Base-by-base conservation (phyloP, 2,797 vertebrate genomes). In the Rhinoraja longicauda region DNA sequence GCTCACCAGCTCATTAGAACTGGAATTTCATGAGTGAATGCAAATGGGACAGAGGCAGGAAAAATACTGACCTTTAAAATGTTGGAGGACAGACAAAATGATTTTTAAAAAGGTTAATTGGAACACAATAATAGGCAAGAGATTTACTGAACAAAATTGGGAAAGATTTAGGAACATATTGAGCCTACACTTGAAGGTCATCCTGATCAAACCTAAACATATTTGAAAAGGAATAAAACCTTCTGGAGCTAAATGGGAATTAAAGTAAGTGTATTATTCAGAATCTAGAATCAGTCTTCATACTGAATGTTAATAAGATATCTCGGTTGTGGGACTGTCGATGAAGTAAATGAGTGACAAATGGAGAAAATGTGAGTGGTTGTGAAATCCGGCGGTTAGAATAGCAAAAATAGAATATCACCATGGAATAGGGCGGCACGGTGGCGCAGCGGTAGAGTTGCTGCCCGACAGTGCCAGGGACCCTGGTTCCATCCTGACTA, bases 71-170 rank as follows among this genome's bases (percentile, higher is more conserved):
- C 57, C 57, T 86, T 86, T 86, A 86, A 86, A 86, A 86, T 32
- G 57, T 86, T 86, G 29, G 57, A 86, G 82, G 57, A 86, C 59
- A 86, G 82, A n/a, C 26, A 86, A 86, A 86, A 62, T 62, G 29
- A 86, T 13, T 86, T 86, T 86, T 86, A 86, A 86, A 86, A 86
- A 86, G 82, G 82, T 86, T 86, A 86, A 86, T 64, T 86, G 82
- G 82, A 86, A 64, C 82, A 86, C 59, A 32, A 59, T 64, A 64
- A 86, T 86, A 29, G 82, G 57, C 82, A 62, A 29, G 82, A 64
- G 82, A 86, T 64, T 86, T 86, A 86, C 59, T 6, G 29, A 17
- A 86, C 26, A 86, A 86, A 86, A 86, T 57, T 17, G n/a, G 57
- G 57, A 86, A 86, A 86, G 29, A 64, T 29, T 86, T 86, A 86